A percentile compares a stretch with the other conserved stretches of the same genome.
phyloP scores from a whole-genome alignment of 2,113 vertebrate species.

The Chiloscyllium plagiosum region DNA sequence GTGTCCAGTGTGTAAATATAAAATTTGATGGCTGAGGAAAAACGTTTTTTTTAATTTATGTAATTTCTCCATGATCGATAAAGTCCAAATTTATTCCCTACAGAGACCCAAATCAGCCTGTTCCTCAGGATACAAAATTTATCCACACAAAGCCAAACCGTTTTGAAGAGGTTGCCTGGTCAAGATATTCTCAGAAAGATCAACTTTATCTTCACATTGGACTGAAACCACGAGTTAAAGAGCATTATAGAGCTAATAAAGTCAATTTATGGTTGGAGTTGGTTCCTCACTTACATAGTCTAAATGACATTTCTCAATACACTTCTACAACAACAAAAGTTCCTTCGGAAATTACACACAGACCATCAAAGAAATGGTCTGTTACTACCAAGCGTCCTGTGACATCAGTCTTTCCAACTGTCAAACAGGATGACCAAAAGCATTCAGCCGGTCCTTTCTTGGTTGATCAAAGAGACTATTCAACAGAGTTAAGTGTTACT shows the following conservation, averaged over 20 bases:
- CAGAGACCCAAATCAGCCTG: slow-evolving; percentile 96
- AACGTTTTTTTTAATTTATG: not conserved
- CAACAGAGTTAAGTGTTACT: slow-evolving; percentile 91
- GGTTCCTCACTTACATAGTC: slow-evolving; percentile 95
- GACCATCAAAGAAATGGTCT: slow-evolving; percentile 81
- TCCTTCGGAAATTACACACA: slow-evolving; percentile 84
- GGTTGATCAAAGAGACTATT: slow-evolving; percentile 95
- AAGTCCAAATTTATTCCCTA: slow-evolving; percentile 33
- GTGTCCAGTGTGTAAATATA: not conserved
- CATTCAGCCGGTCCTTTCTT: slow-evolving; percentile 80
- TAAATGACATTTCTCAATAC: slow-evolving; percentile 94
- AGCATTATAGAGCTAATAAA: slow-evolving; percentile 96
- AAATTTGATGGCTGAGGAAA: not conserved
- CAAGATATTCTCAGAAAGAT: slow-evolving; percentile 95
- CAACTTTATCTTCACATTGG: slow-evolving; percentile 97
- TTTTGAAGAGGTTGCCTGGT: slow-evolving; percentile 98
- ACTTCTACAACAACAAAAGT: slow-evolving; percentile 97
- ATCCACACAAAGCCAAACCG: slow-evolving; percentile 98
- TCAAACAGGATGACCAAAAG: slow-evolving; percentile 83
- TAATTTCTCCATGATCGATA: not conserved
- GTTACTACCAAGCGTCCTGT: slow-evolving; percentile 67
- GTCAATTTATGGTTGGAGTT: slow-evolving; percentile 96
- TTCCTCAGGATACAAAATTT: slow-evolving; percentile 97
- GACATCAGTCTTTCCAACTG: slow-evolving; percentile 87
- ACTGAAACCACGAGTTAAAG: slow-evolving; percentile 93